Evolutionary conservation across 2,113 vertebrate genomes (phyloP), one percentile per base, ranked within the genome.

Genomic region (Menura novaehollandiae): DNA sequence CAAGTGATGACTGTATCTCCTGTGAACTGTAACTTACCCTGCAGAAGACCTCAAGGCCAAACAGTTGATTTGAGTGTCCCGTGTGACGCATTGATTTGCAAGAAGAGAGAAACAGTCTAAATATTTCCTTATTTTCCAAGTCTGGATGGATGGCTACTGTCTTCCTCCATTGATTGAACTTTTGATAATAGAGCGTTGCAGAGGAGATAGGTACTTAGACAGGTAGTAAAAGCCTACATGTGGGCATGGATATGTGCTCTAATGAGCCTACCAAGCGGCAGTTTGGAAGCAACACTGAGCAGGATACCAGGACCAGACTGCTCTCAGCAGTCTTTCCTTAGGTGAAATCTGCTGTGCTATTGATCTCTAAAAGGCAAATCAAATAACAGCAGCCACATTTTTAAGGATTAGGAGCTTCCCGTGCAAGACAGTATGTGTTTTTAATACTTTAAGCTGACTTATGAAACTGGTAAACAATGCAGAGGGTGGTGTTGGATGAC

Each of bases 371-470:
- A 97, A 96, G 84, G 88, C 94, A 98, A 97, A 95, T 89, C 87
- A 79, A 97, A 85, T 91, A 87, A 69, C 62, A 95, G 62, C 88
- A 87, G 77, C 30, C 64, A 93, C 96, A 93, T 94, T 97, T 97
- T 87, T 81, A 89, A 96, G 95, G 93, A 97, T 96, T 96, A 96
- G 80, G 85, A 88, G 85, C 81, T 96, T 97, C 91, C 95, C 86
- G 55, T 85, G 64, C 88, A 94, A 91, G 95, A 94, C 88, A 78
- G 67, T 88, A 46, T 87, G 67, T 85, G 62, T 91, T 96, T 95
- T 97, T 96, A 95, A 93, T 96, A 94, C 96, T 93, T 97, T 96
- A 97, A 97, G 95, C 96, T 91, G 91, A 93, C 85, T 95, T 90
- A 85, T 15, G 22, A 94, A 91, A 67, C 85, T 55, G 81, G 86